phyloP scores from a whole-genome alignment of 2,797 vertebrate genomes.

The Phataginus tricuspis region DNA sequence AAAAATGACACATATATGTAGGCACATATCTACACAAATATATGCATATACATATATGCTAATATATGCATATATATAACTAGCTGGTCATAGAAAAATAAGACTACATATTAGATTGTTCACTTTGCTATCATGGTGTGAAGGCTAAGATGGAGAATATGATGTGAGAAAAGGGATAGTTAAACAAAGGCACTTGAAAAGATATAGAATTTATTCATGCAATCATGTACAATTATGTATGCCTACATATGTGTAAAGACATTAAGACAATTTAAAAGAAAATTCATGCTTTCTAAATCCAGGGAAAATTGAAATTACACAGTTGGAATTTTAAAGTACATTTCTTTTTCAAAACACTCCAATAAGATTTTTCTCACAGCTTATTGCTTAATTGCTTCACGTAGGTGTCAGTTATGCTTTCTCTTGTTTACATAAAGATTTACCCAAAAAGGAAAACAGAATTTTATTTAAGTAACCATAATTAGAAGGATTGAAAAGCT shows the following conservation, averaged over 20 bases:
- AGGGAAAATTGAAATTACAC: not conserved
- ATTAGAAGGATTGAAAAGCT: not conserved
- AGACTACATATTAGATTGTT: not conserved
- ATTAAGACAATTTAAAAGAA: not conserved
- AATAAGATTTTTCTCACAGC: not conserved
- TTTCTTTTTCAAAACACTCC: not conserved
- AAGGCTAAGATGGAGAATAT: not conserved
- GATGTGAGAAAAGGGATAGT: not conserved
- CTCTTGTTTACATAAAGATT: constrained; percentile 30
- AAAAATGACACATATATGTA: not conserved
- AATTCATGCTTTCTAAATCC: not conserved
- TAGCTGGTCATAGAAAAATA: not conserved
- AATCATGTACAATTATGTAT: not conserved
- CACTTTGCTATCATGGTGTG: not conserved
- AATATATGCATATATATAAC: not conserved
- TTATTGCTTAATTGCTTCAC: not conserved
- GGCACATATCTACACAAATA: not conserved
- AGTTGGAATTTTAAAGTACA: not conserved
- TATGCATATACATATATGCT: not conserved
- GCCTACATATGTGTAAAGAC: not conserved
- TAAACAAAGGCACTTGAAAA: not conserved
- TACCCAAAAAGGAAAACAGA: not conserved
- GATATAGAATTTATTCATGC: not conserved
- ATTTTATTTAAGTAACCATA: not conserved
- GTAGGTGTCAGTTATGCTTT: not conserved